Evolutionary conservation across 2,888 invertebrate genomes (phyloP).

Genomic region (Rapana venosa): DNA sequence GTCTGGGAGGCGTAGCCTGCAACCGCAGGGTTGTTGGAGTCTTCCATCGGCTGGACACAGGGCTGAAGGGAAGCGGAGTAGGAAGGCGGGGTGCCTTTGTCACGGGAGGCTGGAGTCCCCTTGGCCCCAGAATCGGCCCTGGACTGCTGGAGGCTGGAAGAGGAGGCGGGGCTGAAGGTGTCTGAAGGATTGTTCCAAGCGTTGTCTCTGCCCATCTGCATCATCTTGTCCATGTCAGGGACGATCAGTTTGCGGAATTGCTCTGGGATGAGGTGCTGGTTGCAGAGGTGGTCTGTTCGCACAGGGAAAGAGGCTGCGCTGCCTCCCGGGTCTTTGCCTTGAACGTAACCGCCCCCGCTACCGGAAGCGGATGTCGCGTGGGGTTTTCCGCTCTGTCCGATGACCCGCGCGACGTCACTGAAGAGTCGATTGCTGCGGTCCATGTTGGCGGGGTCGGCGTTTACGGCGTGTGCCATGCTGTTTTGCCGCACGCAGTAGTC

Average conservation of each 20-base stretch:
- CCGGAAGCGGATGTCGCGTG: not conserved
- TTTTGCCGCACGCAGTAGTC: not conserved
- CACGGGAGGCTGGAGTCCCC: not conserved
- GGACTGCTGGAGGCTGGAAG: not conserved
- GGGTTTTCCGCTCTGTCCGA: not conserved
- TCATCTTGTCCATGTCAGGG: conserved; percentile 43
- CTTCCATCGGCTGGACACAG: not conserved
- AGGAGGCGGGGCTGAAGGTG: not conserved
- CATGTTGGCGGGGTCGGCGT: not conserved
- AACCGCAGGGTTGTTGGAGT: not conserved
- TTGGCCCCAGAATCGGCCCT: not conserved
- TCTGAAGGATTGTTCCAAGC: conserved; percentile 15
- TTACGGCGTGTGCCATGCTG: not conserved
- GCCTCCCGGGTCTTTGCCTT: not conserved
- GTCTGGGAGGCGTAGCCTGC: not conserved
- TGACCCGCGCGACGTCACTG: conserved; percentile 13
- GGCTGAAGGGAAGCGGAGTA: not conserved
- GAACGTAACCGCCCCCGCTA: not conserved
- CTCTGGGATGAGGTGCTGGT: conserved; percentile 43
- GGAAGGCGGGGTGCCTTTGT: not conserved
- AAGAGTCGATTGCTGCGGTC: conserved; percentile 6
- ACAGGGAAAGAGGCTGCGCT: not conserved
- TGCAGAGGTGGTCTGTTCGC: conserved; percentile 38
- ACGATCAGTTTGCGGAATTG: conserved; percentile 45
- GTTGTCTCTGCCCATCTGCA: conserved; percentile 41